Conservation (phyloP, 2,113 vertebrate species). For the Carollia perspicillata region DNA sequence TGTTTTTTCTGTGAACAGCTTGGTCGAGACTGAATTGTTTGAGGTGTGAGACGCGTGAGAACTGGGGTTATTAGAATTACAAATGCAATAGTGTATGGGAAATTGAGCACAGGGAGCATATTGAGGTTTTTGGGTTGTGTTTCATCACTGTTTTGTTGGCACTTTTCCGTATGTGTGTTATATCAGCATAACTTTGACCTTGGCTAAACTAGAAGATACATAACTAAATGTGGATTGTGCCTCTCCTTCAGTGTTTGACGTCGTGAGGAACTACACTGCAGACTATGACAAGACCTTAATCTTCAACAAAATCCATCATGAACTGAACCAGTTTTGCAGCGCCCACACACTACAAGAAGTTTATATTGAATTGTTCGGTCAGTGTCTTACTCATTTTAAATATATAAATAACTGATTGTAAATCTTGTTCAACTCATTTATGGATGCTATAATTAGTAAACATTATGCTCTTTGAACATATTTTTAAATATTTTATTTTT, state of each 20-base stretch:
- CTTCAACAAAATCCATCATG: constrained; percentile 99
- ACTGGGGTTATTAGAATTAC: neutral
- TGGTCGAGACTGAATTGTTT: no score
- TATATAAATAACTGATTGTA: neutral
- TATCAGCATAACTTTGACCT: neutral
- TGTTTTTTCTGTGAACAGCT: no score
- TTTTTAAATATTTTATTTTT: no score
- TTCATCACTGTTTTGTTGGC: neutral
- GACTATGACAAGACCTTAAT: constrained; percentile 98
- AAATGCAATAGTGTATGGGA: neutral
- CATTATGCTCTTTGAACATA: neutral
- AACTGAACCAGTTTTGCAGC: constrained; percentile 98
- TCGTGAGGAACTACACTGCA: constrained; percentile 96
- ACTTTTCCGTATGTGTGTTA: neutral
- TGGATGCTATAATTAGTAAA: constrained; percentile 14
- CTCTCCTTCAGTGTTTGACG: constrained; percentile 88
- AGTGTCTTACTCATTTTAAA: constrained; percentile 70
- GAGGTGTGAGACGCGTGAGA: no score
- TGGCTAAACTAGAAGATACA: constrained; percentile 11
- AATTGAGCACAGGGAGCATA: neutral
- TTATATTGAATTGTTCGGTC: constrained; percentile 97
- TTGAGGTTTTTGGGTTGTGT: constrained; percentile 1
- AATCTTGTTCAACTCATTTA: constrained; percentile 7
- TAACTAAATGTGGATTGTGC: constrained; percentile 41
- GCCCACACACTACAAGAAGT: constrained; percentile 97